Conservation (phyloP, 2,797 vertebrate genomes). For the Pseudochaenichthys georgianus region DNA sequence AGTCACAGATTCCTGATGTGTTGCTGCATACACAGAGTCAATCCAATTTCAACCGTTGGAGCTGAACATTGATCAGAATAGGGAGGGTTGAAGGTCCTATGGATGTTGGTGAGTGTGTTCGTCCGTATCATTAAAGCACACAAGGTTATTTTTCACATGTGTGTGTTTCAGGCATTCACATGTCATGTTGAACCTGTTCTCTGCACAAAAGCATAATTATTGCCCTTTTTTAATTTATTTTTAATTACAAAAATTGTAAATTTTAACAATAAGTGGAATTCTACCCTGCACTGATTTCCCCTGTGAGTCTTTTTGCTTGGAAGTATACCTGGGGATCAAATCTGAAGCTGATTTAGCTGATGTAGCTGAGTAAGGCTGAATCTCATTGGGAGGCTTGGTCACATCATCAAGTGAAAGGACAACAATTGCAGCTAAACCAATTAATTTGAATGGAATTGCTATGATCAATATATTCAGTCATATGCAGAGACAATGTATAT, state of each 20-base stretch:
- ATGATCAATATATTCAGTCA: background rate
- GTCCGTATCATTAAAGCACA: slow-evolving; percentile 7
- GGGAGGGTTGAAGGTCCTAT: slow-evolving; percentile 26
- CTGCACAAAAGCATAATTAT: background rate
- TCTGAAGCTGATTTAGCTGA: background rate
- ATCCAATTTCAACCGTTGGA: slow-evolving; percentile 53
- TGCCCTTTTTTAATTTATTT: background rate
- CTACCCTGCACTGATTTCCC: slow-evolving; percentile 11
- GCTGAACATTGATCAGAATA: slow-evolving; percentile 54
- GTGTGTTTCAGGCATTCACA: background rate
- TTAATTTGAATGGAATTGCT: background rate
- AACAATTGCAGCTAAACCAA: background rate
- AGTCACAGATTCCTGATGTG: slow-evolving; percentile 72
- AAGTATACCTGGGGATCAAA: slow-evolving; percentile 1
- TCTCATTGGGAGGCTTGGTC: background rate
- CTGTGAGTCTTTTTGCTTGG: slow-evolving; percentile 9
- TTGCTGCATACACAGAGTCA: slow-evolving; percentile 54
- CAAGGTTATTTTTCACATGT: background rate
- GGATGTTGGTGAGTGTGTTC: slow-evolving; percentile 21
- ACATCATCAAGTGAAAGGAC: background rate
- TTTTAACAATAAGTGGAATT: background rate
- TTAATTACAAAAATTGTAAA: too few species aligned
- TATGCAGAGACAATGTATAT: background rate
- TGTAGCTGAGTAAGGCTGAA: background rate
- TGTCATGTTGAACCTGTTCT: background rate